Base-by-base conservation (phyloP, 37 sponge, comb jelly and placozoan genomes). In the Spongilla lacustris region DNA sequence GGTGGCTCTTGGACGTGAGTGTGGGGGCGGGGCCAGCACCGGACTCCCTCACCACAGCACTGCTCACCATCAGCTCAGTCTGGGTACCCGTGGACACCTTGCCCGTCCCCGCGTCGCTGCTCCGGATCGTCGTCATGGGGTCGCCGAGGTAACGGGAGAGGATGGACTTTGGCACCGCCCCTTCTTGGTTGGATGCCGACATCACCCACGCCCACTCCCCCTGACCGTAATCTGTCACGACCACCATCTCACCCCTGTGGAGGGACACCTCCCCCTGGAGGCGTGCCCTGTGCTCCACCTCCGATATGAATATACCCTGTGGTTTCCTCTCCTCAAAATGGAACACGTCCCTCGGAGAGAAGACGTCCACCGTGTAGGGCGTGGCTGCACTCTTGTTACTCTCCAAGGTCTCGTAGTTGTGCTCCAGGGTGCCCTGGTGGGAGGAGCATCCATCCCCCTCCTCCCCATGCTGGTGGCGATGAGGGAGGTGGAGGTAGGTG, bases 171-270 rank as follows among this genome's bases (percentile, higher is more conserved):
- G 85, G 90, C 49, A 90, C 48, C 35, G 85, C 76, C 24, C 90
- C 90, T 48, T 90, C 90, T 2, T 30, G 1, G 2, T 75, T 68
- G 12, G 76, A 19, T 0, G 76, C 36, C 22, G 85, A 67, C 33
- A 90, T 33, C 37, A 85, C 76, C 90, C 90, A 84, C 13, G 85
- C 85, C 90, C 90, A 90, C 68, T 84, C 85, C 26, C 90, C 84
- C 24, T 48, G 69, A 0, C 90, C 90, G 66, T 66, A 66, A 13
- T 84, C 85, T 27, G 72, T 68, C 50, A 90, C 71, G 26, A 90
- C 80, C 33, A 90, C 90, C 36, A 84, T 36, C 67, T 90, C 90
- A 66, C 81, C 68, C 77, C 75, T 26, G 23, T 58, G 23, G 6
- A 84, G 34, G 11, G 76, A 17, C 37, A 90, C 69, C 76, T 84